Evolutionary conservation across 2,888 invertebrate genomes (phyloP).

Genomic region (Hipparchia sbordonii): DNA sequence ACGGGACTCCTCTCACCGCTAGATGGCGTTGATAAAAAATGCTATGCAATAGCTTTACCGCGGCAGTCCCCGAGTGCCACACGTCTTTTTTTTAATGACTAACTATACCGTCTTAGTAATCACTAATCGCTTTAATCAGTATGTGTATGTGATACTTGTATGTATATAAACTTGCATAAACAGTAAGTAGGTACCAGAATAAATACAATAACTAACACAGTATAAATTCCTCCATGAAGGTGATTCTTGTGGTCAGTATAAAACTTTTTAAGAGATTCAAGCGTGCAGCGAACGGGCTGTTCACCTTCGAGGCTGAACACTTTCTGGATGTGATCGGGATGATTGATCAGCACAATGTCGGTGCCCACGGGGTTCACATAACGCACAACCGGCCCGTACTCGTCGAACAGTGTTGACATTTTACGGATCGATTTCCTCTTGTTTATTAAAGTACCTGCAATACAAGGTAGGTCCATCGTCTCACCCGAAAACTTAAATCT

Average conservation of each 20-base stretch:
- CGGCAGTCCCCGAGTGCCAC: too few relatives aligned
- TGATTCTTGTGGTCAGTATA: constrained; percentile 81
- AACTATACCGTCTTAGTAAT: too few relatives aligned
- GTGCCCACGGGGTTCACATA: constrained; percentile 85
- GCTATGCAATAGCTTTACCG: too few relatives aligned
- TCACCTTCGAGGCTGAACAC: constrained; percentile 84
- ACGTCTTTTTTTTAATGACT: too few relatives aligned
- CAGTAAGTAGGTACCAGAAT: background rate
- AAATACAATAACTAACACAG: constrained; percentile 72
- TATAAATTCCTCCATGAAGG: constrained; percentile 81
- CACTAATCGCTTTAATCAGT: too few relatives aligned
- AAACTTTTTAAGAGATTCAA: constrained; percentile 86
- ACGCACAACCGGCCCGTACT: constrained; percentile 86
- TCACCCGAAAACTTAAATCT: too few relatives aligned
- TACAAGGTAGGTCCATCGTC: background rate
- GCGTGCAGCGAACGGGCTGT: constrained; percentile 82
- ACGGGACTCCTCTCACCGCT: too few relatives aligned
- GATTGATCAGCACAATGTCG: constrained; percentile 84
- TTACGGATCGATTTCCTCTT: constrained; percentile 59
- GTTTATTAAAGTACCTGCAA: constrained; percentile 58
- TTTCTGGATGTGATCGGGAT: constrained; percentile 85
- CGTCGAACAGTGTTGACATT: constrained; percentile 67
- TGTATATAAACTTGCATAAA: too few relatives aligned
- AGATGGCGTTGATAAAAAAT: too few relatives aligned
- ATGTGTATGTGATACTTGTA: too few relatives aligned